Evolutionary conservation across 2,113 vertebrate species (phyloP).

Genomic region (Eptesicus fuscus): DNA sequence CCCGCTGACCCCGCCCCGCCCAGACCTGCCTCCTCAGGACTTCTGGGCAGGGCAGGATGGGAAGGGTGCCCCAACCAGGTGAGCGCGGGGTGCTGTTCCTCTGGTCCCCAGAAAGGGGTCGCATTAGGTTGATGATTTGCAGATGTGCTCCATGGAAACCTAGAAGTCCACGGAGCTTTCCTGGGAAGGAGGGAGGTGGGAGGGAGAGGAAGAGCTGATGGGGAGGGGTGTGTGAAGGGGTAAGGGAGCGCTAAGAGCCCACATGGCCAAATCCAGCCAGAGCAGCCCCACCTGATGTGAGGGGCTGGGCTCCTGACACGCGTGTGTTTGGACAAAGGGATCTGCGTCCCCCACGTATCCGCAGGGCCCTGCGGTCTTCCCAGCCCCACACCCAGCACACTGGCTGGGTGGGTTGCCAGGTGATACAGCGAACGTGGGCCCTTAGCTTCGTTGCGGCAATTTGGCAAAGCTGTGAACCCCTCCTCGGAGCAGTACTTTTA

Average conservation of each 20-base stretch:
- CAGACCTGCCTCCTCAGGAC: not conserved
- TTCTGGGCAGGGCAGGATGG: not conserved
- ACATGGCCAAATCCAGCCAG: not conserved
- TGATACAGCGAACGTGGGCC: not conserved
- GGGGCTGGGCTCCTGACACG: not conserved
- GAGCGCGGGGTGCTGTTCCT: not conserved
- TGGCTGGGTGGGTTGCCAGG: not conserved
- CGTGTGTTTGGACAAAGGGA: not conserved
- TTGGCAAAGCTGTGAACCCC: not conserved
- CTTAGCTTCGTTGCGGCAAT: not conserved
- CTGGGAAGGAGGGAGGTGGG: fast-evolving
- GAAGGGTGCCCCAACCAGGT: too few species aligned
- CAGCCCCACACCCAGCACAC: not conserved
- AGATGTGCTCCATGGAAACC: not conserved
- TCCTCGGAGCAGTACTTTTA: not conserved
- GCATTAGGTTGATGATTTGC: not conserved
- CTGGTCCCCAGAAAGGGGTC: not conserved
- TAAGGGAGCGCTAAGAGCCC: not conserved
- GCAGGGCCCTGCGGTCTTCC: not conserved
- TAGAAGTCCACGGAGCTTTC: not conserved
- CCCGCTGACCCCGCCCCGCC: too few species aligned
- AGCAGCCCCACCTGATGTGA: too few species aligned
- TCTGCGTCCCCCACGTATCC: not conserved
- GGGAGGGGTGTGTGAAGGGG: not conserved
- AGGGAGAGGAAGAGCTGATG: not conserved